These are phyloP conservation scores for Rhinichthys osculus DNA, from an alignment of 2,797 vertebrate species.

Conservation along the genomic window DNA sequence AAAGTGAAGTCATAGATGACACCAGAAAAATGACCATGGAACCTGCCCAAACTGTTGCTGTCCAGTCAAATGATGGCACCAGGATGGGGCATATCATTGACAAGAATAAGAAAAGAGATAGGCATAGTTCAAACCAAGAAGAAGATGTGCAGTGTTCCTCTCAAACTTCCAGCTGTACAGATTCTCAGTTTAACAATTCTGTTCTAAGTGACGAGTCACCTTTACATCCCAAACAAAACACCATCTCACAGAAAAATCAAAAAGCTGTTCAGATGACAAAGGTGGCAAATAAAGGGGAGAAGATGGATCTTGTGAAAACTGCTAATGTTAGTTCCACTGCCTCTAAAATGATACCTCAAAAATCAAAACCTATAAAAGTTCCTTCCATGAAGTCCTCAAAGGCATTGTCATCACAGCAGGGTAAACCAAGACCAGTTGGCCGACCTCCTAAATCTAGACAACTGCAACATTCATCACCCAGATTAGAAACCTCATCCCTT, in stretches of 20 bases:
- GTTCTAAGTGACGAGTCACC: conserved; percentile 64
- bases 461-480: conserved; percentile 55
- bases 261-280: conserved; percentile 92
- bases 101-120: conserved; percentile 67
- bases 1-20: conserved; percentile 37
- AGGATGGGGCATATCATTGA: conserved; percentile 34
- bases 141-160: conserved; percentile 13
- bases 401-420: conserved; percentile 60
- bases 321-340: conserved; percentile 57
- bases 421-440: conserved; percentile 63
- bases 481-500: conserved; percentile 71
- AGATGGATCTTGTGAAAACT: conserved; percentile 70
- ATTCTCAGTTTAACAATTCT: conserved; percentile 45
- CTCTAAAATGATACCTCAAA: conserved; percentile 54
- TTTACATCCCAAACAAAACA: conserved; percentile 76
- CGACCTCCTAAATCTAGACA: conserved; percentile 67
- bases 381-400: conserved; percentile 56
- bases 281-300: conserved; percentile 82
- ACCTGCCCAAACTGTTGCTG: background rate
- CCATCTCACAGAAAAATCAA: conserved; percentile 88
- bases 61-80: conserved; percentile 28
- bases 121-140: conserved; percentile 69
- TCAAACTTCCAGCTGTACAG: conserved; percentile 22
- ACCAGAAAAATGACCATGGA: conserved; percentile 38
- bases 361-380: conserved; percentile 66